Base-by-base conservation (phyloP, 1,140 invertebrate genomes). In the Andrena cerasifolii region DNA sequence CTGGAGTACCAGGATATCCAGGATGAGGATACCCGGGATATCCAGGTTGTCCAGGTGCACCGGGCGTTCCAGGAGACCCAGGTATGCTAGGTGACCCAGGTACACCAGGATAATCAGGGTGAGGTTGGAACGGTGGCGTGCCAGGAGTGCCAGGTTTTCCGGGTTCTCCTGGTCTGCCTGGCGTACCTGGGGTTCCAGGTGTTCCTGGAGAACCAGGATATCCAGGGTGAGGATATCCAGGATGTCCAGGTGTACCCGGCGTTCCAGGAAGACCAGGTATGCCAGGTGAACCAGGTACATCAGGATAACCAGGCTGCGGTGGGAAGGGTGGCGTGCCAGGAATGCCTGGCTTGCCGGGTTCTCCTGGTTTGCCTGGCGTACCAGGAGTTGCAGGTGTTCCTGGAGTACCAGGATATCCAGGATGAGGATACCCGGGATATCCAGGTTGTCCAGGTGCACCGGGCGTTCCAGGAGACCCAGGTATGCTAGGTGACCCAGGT, bases 361-460 rank as follows among this genome's bases (percentile, higher is more conserved):
- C n/a, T n/a, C n/a, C n/a, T n/a, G n/a, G n/a, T n/a, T n/a, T n/a
- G n/a, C n/a, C n/a, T n/a, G n/a, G n/a, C n/a, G n/a, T n/a, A n/a
- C n/a, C n/a, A n/a, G n/a, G n/a, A n/a, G n/a, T n/a, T n/a, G n/a
- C n/a, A n/a, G n/a, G n/a, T n/a, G n/a, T n/a, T n/a, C n/a, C n/a
- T n/a, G n/a, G n/a, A 85, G 92, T 91, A 59, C 93, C 92, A 16
- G 92, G 93, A 81, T 92, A 80, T 26, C 47, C 74, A 40, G 79
- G 68, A 40, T 45, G 73, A 43, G 81, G 70, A 21, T 62, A 49
- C 0, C 93, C 94, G 79, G 93, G 93, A 84, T 93, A 90, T 59
- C 73, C 74, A 16, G 45, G 71, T 21, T 3, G 1, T 18, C 6
- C 31, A 2, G 74, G 61, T 7, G 8, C n/a, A 0, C 47, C 28